Evolutionary conservation across 2,888 invertebrate genomes (phyloP).

Genomic region (Zonitis immaculata): DNA sequence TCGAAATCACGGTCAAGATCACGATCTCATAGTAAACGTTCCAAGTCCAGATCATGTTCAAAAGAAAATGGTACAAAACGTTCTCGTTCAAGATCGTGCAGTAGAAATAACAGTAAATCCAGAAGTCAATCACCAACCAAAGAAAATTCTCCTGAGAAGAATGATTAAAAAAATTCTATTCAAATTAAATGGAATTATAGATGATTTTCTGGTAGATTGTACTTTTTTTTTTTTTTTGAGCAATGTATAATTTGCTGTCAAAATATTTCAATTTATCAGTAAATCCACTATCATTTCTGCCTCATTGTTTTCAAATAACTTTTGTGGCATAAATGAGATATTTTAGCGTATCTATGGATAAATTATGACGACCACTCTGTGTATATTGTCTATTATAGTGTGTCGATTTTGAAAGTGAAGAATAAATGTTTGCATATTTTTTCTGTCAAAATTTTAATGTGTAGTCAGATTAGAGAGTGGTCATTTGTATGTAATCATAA

Average conservation of each 20-base stretch:
- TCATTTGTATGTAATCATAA: constrained; percentile 1
- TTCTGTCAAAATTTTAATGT: no score
- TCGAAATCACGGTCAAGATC: constrained; percentile 64
- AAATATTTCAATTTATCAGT: background rate
- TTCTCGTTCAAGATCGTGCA: constrained; percentile 58
- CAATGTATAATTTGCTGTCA: constrained; percentile 5
- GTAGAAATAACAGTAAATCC: constrained; percentile 58
- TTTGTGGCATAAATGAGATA: constrained; percentile 12
- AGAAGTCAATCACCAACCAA: constrained; percentile 38
- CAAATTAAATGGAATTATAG: background rate
- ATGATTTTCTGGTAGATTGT: background rate
- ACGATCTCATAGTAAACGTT: constrained; percentile 53
- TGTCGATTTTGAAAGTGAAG: no score
- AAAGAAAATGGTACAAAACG: constrained; percentile 57
- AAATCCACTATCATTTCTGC: background rate
- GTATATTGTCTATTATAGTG: no score
- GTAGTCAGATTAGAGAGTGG: no score
- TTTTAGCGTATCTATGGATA: constrained; percentile 9
- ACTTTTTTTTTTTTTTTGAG: no score
- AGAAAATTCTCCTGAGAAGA: constrained; percentile 32
- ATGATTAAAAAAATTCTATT: constrained; percentile 22
- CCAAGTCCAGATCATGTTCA: constrained; percentile 54
- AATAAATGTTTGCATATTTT: no score
- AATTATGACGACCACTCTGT: constrained; percentile 2
- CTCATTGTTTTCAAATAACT: background rate